A percentile compares a stretch with the other conserved stretches of the same genome.
Evolutionary conservation across 2,888 invertebrate species (phyloP).

Genomic region (Sicus ferrugineus): DNA sequence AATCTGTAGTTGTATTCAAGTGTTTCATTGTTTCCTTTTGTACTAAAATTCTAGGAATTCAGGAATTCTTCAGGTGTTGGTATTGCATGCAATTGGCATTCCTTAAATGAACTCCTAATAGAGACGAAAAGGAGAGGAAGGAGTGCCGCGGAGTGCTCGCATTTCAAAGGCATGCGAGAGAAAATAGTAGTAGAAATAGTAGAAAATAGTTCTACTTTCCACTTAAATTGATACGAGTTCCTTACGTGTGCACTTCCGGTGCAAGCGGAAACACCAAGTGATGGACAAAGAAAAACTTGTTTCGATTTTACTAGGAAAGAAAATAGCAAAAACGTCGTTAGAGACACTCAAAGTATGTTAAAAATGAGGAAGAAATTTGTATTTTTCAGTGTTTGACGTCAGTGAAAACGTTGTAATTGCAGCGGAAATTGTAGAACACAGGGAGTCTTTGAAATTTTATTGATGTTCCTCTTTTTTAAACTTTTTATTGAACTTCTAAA

Average conservation of each 20-base stretch:
- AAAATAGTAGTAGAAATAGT: no score
- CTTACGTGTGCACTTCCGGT: background rate
- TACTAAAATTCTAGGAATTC: background rate
- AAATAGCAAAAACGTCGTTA: background rate
- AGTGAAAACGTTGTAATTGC: background rate
- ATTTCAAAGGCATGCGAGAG: background rate
- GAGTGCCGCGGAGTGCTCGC: background rate
- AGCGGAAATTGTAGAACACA: no score
- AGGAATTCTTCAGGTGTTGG: background rate
- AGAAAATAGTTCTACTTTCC: background rate
- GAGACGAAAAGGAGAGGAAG: background rate
- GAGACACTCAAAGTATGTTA: background rate
- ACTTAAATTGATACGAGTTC: background rate
- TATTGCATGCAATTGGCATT: background rate
- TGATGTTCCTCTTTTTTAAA: no score
- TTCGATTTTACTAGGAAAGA: background rate
- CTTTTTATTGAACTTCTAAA: no score
- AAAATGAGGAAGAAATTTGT: background rate
- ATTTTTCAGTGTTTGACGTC: background rate
- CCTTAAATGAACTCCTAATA: background rate
- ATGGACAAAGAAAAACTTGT: constrained; percentile 5
- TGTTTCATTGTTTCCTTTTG: background rate
- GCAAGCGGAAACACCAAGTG: background rate
- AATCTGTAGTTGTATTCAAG: no score
- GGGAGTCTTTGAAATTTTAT: no score